Conservation (phyloP, 2,888 invertebrate genomes). For the Cryptocheilus praepositus region DNA sequence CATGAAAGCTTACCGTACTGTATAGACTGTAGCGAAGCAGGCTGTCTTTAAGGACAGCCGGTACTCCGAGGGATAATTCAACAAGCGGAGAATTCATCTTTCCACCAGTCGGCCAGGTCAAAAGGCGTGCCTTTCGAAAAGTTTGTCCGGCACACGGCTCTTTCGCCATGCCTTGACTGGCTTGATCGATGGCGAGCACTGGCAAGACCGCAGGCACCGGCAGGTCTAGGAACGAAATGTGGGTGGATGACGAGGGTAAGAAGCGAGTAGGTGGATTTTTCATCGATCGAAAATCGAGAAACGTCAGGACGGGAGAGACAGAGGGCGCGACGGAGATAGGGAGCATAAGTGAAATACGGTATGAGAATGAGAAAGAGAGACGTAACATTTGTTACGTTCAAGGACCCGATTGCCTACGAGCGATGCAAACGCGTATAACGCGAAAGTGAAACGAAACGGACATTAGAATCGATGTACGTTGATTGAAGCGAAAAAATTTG, state of each 20-base stretch:
- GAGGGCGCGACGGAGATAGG: slow-evolving; percentile 3
- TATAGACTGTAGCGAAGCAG: no score
- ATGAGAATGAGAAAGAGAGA: slow-evolving; percentile 11
- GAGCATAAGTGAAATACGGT: slow-evolving; percentile 24
- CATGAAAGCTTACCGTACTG: no score
- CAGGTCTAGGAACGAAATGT: slow-evolving; percentile 51
- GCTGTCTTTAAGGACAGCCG: no score
- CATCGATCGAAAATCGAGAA: slow-evolving; percentile 44
- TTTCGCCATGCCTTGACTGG: slow-evolving; percentile 28
- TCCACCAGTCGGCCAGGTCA: slow-evolving; percentile 31
- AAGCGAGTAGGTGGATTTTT: slow-evolving; percentile 59
- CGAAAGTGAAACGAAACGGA: no score
- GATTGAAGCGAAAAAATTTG: not conserved
- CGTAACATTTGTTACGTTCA: no score
- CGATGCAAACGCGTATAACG: not conserved
- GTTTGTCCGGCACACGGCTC: slow-evolving; percentile 25
- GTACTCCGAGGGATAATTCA: no score
- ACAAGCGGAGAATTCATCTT: slow-evolving; percentile 26
- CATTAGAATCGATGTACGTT: not conserved
- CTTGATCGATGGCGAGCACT: slow-evolving; percentile 48
- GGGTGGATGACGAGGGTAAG: slow-evolving; percentile 62
- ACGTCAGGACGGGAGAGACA: slow-evolving; percentile 19
- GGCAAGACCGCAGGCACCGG: slow-evolving; percentile 25
- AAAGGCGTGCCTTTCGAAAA: slow-evolving; percentile 38
- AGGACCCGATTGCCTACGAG: no score